Base-by-base conservation (phyloP, 1,140 invertebrate species). In the Paramacrobiotus metropolitanus region DNA sequence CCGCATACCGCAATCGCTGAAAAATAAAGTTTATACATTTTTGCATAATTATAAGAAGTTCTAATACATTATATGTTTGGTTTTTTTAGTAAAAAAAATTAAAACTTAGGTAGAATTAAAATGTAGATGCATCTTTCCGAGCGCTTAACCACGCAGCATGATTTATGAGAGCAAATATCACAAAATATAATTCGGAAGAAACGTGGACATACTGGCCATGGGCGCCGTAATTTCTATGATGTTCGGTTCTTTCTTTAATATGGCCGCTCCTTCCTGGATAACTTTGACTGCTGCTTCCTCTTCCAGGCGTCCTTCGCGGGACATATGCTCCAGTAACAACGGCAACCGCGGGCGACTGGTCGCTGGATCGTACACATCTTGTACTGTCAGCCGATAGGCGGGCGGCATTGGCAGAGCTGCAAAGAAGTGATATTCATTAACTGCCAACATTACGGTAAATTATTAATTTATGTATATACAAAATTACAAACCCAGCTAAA, bases 171-270 rank as follows among this genome's bases (percentile, higher is more conserved):
- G n/a, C n/a, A n/a, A n/a, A n/a, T n/a, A n/a, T n/a, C n/a, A n/a
- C n/a, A n/a, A n/a, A n/a, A n/a, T n/a, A n/a, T n/a, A n/a, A n/a
- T n/a, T n/a, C n/a, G n/a, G n/a, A n/a, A n/a, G n/a, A n/a, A n/a
- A n/a, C n/a, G n/a, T 40, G n/a, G 24, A 55, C 24, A 20, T 28
- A 55, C 48, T 55, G 15, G 48, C 15, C 4, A 24, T 55, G 66
- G 94, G 94, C 69, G 94, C 94, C 79, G 98, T 93, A 74, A 99
- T 96, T 76, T 98, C 92, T 72, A 99, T 93, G 92, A 99, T 97
- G 64, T 94, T 99, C 77, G 95, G 95, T 77, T 99, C 94, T 70
- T 89, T 85, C 66, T 89, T 82, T 69, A 99, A 81, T 68, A 98
- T 78, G 64, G 86, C 81, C 68, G 93, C 91, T 67, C 93, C 93